Evolutionary conservation across 2,113 vertebrate species (phyloP).

Genomic region (Spermophilus dauricus): DNA sequence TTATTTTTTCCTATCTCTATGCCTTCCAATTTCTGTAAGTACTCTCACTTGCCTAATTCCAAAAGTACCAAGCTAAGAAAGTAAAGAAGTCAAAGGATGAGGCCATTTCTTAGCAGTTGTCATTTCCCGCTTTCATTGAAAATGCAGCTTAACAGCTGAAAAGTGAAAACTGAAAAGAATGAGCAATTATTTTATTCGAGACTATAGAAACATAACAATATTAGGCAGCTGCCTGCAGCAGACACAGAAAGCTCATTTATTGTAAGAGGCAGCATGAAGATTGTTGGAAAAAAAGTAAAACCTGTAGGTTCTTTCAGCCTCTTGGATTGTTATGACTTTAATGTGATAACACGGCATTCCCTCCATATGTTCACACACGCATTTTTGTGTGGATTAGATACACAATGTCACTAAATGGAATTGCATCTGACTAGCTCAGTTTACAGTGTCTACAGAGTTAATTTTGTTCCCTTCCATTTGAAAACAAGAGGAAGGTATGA

Average conservation of each 20-base stretch:
- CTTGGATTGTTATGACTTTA: not conserved
- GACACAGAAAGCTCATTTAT: not conserved
- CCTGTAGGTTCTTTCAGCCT: not conserved
- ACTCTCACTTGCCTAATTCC: not conserved
- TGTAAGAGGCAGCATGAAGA: not conserved
- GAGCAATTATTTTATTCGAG: constrained; percentile 40
- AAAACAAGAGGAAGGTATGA: constrained; percentile 68
- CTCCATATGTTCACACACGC: not conserved
- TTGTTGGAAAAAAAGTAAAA: not conserved
- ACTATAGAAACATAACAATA: not conserved
- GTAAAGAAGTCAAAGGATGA: not conserved
- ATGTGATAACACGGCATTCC: constrained; percentile 37
- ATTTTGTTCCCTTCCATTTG: constrained; percentile 72
- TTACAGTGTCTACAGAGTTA: constrained; percentile 59
- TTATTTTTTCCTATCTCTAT: not conserved
- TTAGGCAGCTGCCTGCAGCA: not conserved
- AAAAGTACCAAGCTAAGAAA: constrained; percentile 43
- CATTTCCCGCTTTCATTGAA: constrained; percentile 62
- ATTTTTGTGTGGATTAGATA: constrained; percentile 56
- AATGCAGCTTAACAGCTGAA: constrained; percentile 50
- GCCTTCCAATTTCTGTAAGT: not conserved
- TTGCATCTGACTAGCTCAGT: constrained; percentile 59
- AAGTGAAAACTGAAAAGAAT: constrained; percentile 62
- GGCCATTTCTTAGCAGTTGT: not conserved
- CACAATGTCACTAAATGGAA: constrained; percentile 51